phyloP scores from a whole-genome alignment of 2,888 invertebrate genomes.

The Scrobipalpa costella region DNA sequence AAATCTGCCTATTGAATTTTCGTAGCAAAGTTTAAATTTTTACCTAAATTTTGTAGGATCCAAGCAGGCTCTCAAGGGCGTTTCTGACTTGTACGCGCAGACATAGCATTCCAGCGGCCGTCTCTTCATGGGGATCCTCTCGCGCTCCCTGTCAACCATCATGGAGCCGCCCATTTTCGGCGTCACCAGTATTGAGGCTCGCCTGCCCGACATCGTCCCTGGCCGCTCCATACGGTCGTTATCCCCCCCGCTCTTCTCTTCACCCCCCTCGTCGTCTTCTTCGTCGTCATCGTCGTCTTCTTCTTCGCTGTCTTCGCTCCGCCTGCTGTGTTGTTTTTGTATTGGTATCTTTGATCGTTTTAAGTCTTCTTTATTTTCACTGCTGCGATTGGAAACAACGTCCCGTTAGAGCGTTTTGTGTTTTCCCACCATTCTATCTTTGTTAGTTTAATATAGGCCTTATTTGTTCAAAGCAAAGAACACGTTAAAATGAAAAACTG shows the following conservation, averaged over 20 bases:
- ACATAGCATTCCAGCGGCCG: conserved; percentile 69
- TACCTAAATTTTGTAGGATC: conserved; percentile 71
- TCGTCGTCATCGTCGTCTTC: conserved; percentile 58
- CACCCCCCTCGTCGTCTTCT: conserved; percentile 52
- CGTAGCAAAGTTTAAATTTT: not conserved
- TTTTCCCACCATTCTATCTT: conserved; percentile 12
- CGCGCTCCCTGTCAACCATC: conserved; percentile 38
- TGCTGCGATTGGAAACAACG: conserved; percentile 15
- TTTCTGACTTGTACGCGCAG: conserved; percentile 66
- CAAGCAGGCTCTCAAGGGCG: conserved; percentile 60
- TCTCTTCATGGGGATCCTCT: conserved; percentile 41
- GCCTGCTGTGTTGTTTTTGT: conserved; percentile 20
- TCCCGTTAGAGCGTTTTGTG: conserved; percentile 11
- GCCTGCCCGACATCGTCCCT: conserved; percentile 32
- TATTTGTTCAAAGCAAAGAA: too few species aligned
- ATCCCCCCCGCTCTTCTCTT: conserved; percentile 25
- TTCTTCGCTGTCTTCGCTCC: conserved; percentile 44
- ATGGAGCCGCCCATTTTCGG: not conserved
- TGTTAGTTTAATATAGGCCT: too few species aligned
- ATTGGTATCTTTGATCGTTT: not conserved
- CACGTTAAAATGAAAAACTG: too few species aligned
- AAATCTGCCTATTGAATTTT: too few species aligned
- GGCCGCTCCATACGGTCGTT: conserved; percentile 42
- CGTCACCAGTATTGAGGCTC: conserved; percentile 20
- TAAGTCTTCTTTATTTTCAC: conserved; percentile 14